Evolutionary conservation across 2,888 invertebrate genomes (phyloP), one percentile per base, ranked within the genome.

Genomic region (Phengaris arion): DNA sequence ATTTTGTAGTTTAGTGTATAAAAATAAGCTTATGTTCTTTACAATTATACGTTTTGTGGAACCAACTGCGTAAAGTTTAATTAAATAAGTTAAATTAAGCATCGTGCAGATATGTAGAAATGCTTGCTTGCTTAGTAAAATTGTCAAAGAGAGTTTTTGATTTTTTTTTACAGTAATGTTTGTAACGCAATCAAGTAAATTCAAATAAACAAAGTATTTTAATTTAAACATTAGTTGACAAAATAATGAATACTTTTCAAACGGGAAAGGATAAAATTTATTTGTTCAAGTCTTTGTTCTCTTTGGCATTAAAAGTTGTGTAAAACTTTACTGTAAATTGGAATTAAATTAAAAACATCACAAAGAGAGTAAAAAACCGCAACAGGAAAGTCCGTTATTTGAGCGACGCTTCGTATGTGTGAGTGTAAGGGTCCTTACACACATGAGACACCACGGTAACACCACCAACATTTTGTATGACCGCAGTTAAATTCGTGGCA

Each of bases 341-440:
- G 52, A 52, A 52, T 72, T 52, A 72, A 72, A 52, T 72, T 35
- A 52, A 72, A 72, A 48, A 72, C 52, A 54, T 35, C 8, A 54
- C 72, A 75, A 57, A 55, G 69, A 55, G 54, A 75, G 64, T 64
- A 64, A 69, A 75, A 74, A 55, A 69, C 74, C 54, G 68, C 68
- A 15, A 55, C 69, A 46, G 68, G 68, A 55, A 68, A 68, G 68
- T 55, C 68, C 45, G 15, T 69, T 75, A 55, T 75, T 45, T 55
- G 46, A 52, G 15, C 22, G 75, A 3, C 46, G 74, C 45, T 45
- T 59, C 6, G 54, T 52, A 22, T 74, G 64, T 74, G 68, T 35
- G 35, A 35, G 55, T 48, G 46, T 73, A 35, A 68, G 76, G 64
- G 13, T 12, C 35, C 45, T 7, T 45, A 64, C 64, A 64, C 64